Conservation (phyloP, 2,888 invertebrate species). For the Heliconius ismenius region DNA sequence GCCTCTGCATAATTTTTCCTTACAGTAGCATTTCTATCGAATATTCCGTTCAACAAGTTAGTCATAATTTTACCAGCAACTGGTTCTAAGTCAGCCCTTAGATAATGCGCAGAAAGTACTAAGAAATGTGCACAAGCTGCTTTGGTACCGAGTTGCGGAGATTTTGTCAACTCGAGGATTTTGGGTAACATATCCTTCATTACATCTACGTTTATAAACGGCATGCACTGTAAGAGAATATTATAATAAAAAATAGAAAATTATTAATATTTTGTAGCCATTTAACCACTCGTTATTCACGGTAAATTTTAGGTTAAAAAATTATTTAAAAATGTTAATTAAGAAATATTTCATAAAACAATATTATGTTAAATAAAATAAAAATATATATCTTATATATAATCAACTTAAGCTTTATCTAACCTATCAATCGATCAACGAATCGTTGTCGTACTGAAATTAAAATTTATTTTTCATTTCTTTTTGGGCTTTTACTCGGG, state of each 20-base stretch:
- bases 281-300: no score
- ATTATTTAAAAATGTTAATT: no score
- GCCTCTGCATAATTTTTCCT: constrained; percentile 92
- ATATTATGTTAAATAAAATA: no score
- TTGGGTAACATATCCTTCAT: constrained; percentile 91
- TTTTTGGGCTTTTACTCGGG: not conserved
- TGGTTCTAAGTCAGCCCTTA: constrained; percentile 80
- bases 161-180: constrained; percentile 90
- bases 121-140: constrained; percentile 91
- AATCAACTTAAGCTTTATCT: not conserved
- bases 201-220: constrained; percentile 88
- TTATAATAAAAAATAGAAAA: no score
- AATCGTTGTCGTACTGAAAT: no score
- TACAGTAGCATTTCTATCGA: constrained; percentile 91
- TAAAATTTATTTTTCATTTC: no score
- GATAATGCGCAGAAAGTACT: constrained; percentile 83
- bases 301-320: no score
- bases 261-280: no score
- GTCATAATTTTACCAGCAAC: constrained; percentile 82
- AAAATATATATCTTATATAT: no score
- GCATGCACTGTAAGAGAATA: constrained; percentile 77
- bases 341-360: no score
- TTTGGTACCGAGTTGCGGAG: constrained; percentile 92
- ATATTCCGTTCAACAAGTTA: constrained; percentile 86
- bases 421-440: no score